Evolutionary conservation across 2,797 vertebrate genomes (phyloP).

Genomic region (Holocentrus rufus): DNA sequence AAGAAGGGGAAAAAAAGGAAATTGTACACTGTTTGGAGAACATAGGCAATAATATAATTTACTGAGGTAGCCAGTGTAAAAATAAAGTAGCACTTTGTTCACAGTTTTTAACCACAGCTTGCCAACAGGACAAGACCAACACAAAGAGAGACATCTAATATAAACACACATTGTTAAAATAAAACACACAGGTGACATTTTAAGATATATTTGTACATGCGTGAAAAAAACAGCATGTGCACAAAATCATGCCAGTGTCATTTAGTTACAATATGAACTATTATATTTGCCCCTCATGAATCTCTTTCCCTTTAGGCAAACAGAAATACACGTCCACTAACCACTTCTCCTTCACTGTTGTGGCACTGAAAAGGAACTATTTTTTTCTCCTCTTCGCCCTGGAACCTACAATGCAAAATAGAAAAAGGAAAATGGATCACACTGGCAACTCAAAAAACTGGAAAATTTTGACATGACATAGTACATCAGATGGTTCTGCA

Average conservation of each 20-base stretch:
- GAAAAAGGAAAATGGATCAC: not conserved
- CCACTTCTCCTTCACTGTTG: not conserved
- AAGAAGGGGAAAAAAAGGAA: too few species aligned
- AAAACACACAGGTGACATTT: too few species aligned
- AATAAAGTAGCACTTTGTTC: too few species aligned
- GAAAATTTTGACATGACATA: not conserved
- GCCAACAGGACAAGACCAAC: too few species aligned
- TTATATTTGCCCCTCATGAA: not conserved
- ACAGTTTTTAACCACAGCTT: too few species aligned
- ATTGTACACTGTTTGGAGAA: too few species aligned
- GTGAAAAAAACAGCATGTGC: not conserved
- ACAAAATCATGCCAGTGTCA: not conserved
- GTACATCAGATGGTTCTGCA: not conserved
- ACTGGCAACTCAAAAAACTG: not conserved
- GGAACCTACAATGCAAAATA: not conserved
- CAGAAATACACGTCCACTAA: not conserved
- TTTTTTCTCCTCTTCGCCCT: not conserved
- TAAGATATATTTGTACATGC: too few species aligned
- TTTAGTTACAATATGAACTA: not conserved
- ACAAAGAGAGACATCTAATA: too few species aligned
- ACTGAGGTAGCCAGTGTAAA: too few species aligned
- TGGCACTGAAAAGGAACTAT: not conserved
- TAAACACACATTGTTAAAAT: too few species aligned
- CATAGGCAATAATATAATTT: too few species aligned
- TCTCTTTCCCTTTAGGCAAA: not conserved